These are phyloP conservation scores for Daboia siamensis DNA, from an alignment of 2,113 vertebrate species.

Conservation along the genomic window DNA sequence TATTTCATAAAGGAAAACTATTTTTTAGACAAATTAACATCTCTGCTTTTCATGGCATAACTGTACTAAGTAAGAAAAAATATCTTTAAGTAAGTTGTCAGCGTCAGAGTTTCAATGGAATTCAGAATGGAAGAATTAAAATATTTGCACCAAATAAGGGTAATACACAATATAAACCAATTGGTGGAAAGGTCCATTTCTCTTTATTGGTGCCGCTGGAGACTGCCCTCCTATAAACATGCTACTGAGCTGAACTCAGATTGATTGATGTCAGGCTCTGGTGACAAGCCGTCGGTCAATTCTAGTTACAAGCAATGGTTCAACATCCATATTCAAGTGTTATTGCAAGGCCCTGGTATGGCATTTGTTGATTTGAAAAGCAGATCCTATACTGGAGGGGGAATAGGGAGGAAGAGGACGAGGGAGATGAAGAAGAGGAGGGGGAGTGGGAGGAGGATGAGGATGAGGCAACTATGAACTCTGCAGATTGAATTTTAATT, in stretches of 20 bases:
- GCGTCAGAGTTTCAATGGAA: not conserved
- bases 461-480: not conserved
- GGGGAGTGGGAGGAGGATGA: not conserved
- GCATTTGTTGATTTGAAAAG: not conserved
- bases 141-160: not conserved
- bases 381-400: not conserved
- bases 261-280: not conserved
- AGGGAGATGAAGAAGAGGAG: not conserved
- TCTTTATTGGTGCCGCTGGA: not conserved
- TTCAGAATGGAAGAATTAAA: not conserved
- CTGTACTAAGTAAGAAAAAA: not conserved
- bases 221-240: not conserved
- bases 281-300: not conserved
- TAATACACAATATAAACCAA: not conserved
- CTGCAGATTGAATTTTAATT: not conserved
- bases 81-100: not conserved
- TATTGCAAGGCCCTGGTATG: not conserved
- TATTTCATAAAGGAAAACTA: slow-evolving; percentile 6
- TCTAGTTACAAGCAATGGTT: not conserved
- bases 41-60: not conserved
- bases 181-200: not conserved
- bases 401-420: not conserved
- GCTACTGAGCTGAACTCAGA: not conserved
- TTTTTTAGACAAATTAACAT: not conserved
- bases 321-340: not conserved